These are phyloP conservation scores for Hapalemur alaotrensis DNA, from an alignment of 2,797 vertebrate species.

Conservation along the genomic window DNA sequence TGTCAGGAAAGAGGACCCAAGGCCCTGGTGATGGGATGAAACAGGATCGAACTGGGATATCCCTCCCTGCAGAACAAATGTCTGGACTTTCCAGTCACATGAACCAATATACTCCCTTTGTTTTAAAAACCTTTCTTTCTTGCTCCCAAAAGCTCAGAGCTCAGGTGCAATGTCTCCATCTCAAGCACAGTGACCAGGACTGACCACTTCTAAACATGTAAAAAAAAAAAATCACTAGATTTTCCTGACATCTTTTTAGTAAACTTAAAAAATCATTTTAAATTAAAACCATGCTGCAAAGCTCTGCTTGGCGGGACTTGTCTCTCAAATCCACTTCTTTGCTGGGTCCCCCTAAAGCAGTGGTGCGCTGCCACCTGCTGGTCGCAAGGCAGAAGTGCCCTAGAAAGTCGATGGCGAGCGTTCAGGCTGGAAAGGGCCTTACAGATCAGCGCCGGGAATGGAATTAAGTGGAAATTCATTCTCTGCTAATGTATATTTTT, in stretches of 20 bases:
- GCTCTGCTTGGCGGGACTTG: background rate
- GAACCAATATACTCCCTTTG: background rate
- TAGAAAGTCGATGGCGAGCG: rapidly evolving
- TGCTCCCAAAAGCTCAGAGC: background rate
- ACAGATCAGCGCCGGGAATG: background rate
- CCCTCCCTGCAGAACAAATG: background rate
- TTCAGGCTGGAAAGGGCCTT: rapidly evolving
- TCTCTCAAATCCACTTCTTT: background rate
- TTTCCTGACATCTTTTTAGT: background rate
- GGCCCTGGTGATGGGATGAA: background rate
- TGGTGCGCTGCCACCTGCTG: conserved; percentile 85
- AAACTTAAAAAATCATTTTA: background rate
- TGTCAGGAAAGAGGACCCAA: background rate
- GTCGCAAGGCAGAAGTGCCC: conserved; percentile 44
- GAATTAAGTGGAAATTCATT: background rate
- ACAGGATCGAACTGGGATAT: background rate
- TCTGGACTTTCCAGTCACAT: background rate
- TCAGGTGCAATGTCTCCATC: background rate
- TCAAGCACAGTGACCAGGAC: background rate
- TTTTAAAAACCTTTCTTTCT: background rate
- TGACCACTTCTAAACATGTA: background rate
- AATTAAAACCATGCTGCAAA: background rate
- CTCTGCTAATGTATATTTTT: background rate
- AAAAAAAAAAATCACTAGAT: background rate
- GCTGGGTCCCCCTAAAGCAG: conserved; percentile 63